Conservation (phyloP, 1,140 invertebrate genomes). For the Musca vetustissima region DNA sequence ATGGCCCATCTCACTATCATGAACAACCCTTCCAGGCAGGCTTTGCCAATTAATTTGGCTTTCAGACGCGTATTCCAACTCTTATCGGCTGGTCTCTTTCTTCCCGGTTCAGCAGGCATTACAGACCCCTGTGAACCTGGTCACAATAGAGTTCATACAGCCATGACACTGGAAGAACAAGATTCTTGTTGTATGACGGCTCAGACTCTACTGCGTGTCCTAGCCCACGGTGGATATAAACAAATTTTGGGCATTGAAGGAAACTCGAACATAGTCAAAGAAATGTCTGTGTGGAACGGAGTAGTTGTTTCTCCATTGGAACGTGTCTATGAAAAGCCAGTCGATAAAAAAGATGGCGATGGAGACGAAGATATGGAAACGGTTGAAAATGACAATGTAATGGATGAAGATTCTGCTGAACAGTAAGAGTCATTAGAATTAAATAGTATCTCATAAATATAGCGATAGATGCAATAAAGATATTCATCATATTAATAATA, state of each 20-base stretch:
- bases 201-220: conserved; percentile 80
- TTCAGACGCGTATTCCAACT: conserved; percentile 86
- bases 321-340: conserved; percentile 78
- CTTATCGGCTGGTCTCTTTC: conserved; percentile 88
- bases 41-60: conserved; percentile 88
- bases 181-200: conserved; percentile 92
- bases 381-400: conserved; percentile 55
- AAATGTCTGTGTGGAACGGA: conserved; percentile 91
- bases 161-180: conserved; percentile 91
- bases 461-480: no score
- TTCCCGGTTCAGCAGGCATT: conserved; percentile 93
- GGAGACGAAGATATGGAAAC: conserved; percentile 59
- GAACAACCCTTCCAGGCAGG: conserved; percentile 92
- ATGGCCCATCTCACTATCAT: conserved; percentile 95
- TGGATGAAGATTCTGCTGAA: conserved; percentile 46
- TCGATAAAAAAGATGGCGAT: conserved; percentile 59
- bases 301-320: conserved; percentile 91
- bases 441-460: no score
- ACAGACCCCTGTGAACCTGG: conserved; percentile 92
- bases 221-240: conserved; percentile 89
- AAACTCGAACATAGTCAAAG: conserved; percentile 72
- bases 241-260: conserved; percentile 81
- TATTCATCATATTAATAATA: no score
- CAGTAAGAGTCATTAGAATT: conserved; percentile 22
- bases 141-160: conserved; percentile 85